Conservation (phyloP, 2,797 vertebrate genomes). For the Meda fulgida region DNA sequence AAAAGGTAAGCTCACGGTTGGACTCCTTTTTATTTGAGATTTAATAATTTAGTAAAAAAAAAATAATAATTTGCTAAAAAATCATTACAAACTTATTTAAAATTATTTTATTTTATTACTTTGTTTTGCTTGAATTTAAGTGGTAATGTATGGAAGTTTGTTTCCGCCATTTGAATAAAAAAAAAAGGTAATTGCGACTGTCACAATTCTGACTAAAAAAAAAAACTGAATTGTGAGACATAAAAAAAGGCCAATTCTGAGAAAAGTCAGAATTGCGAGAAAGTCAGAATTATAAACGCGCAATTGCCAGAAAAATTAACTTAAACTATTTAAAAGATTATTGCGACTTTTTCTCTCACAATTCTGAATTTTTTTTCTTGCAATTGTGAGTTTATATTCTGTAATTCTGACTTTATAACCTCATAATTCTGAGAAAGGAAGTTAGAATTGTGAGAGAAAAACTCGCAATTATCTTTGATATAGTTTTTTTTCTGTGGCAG, state of each 20-base stretch:
- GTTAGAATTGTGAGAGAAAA: background rate
- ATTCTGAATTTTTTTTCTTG: too few species aligned
- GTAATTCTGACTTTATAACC: too few species aligned
- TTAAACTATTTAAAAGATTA: too few species aligned
- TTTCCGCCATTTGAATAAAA: background rate
- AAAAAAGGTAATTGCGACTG: background rate
- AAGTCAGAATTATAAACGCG: rapidly evolving
- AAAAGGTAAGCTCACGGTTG: conserved; percentile 86
- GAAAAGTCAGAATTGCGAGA: too few species aligned
- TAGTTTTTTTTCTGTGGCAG: background rate
- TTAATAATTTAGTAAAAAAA: background rate
- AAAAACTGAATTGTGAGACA: too few species aligned
- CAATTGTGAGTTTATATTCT: too few species aligned
- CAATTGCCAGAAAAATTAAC: too few species aligned
- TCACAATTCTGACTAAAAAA: too few species aligned
- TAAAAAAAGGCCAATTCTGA: too few species aligned
- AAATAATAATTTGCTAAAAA: background rate
- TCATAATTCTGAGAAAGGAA: background rate
- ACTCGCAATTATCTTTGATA: background rate
- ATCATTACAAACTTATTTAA: background rate
- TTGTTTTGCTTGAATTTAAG: background rate
- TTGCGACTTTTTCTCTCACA: too few species aligned
- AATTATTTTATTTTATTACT: background rate
- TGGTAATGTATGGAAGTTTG: background rate
- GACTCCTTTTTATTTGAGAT: conserved; percentile 29